Evolutionary conservation across 2,888 invertebrate genomes (phyloP), one percentile per base, ranked within the genome.

Genomic region (Drosophila multiciliata): DNA sequence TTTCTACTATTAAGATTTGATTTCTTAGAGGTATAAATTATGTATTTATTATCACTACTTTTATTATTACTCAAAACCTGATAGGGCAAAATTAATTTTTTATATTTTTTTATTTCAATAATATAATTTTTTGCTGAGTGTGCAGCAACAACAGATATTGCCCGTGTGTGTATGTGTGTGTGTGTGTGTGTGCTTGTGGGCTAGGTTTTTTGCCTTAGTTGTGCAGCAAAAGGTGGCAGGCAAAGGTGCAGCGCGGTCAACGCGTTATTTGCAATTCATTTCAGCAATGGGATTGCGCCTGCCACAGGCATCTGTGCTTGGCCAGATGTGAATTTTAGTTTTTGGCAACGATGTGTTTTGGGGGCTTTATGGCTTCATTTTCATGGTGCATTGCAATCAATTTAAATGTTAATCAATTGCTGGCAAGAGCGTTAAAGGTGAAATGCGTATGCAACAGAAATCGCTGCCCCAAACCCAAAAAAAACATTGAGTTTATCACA

Each of bases 251-350:
- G 72, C 74, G 90, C 90, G 85, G 90, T 85, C 85, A 85, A 85
- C 88, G 90, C 86, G 83, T 85, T 88, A 85, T 85, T 85, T 85
- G 85, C 90, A 89, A 85, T 85, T 89, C 85, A 85, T 85, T 85
- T 32, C 32, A 45, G 49, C 48, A 59, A 61, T 65, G 52, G 40
- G 23, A 54, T 48, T 69, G 40, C 58, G 38, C 55, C 45, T 59
- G 42, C 53, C 57, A 29, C 75, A 12, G 65, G 77, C 77, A 76
- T 63, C 72, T 66, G 77, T 59, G 23, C 15, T 67, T 57, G 38
- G 69, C 52, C 53, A 68, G 45, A 66, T 72, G 78, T 72, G 80
- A 23, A 38, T n/a, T n/a, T 35, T 36, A 35, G 60, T 63, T 79
- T 58, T 60, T 49, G 66, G 17, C 35, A 40, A 40, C 32, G 65